Evolutionary conservation across 2,888 invertebrate species (phyloP).

Genomic region (Piscicola geometra): DNA sequence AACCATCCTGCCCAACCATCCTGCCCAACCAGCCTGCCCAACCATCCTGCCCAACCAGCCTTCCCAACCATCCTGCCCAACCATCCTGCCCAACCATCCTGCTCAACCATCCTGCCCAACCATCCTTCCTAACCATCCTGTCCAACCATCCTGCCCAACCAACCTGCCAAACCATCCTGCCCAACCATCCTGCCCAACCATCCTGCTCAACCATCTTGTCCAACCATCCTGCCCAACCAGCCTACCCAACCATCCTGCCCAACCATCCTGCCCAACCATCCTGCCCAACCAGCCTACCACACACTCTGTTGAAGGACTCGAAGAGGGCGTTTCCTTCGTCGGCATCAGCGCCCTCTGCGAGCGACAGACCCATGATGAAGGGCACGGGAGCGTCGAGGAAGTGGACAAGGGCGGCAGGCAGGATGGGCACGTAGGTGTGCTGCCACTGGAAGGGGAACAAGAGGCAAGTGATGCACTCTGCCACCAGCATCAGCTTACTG

Average conservation of each 20-base stretch:
- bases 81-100: too few species aligned
- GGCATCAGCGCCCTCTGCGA: constrained; percentile 66
- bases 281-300: neutral
- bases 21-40: too few species aligned
- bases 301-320: constrained; percentile 49
- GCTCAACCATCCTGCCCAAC: too few species aligned
- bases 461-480: constrained; percentile 83
- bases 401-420: constrained; percentile 74
- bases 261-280: neutral
- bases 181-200: too few species aligned
- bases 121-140: too few species aligned
- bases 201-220: neutral
- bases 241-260: neutral
- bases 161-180: neutral
- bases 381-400: constrained; percentile 98
- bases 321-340: constrained; percentile 35
- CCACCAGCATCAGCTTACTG: constrained; percentile 89
- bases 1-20: too few species aligned
- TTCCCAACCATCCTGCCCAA: too few species aligned
- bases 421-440: constrained; percentile 95
- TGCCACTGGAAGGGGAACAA: constrained; percentile 95
- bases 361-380: constrained; percentile 86
- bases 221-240: neutral
- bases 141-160: neutral
- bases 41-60: too few species aligned